Evolutionary conservation across 2,888 invertebrate species (phyloP).

Genomic region (Conus canariensis): DNA sequence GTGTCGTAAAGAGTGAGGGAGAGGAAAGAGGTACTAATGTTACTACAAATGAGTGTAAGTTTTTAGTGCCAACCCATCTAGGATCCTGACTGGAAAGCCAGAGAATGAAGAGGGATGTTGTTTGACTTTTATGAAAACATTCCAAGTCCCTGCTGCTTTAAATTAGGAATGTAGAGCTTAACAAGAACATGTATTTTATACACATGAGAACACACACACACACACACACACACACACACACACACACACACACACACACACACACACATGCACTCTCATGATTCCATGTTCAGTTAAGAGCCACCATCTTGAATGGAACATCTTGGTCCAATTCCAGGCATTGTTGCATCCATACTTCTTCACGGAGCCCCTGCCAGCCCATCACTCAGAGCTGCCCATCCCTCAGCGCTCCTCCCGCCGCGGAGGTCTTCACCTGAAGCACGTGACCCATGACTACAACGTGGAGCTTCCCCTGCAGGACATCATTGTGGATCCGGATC

Average conservation of each 20-base stretch:
- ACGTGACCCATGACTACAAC: constrained; percentile 76
- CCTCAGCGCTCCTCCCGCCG: constrained; percentile 79
- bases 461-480: constrained; percentile 75
- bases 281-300: too few species aligned
- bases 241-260: not conserved
- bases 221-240: not conserved
- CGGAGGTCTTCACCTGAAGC: constrained; percentile 66
- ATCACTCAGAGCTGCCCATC: constrained; percentile 85
- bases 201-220: not conserved
- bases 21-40: too few species aligned
- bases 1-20: too few species aligned
- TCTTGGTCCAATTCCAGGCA: constrained; percentile 82
- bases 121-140: too few species aligned
- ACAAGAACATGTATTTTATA: too few species aligned
- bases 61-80: too few species aligned
- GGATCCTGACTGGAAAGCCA: too few species aligned
- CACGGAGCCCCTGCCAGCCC: constrained; percentile 84
- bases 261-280: not conserved
- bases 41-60: too few species aligned
- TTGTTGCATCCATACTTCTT: constrained; percentile 87
- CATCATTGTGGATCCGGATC: constrained; percentile 73
- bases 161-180: too few species aligned
- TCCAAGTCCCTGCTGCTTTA: too few species aligned
- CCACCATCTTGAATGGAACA: too few species aligned
- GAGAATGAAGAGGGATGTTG: too few species aligned